Evolutionary conservation across 2,113 vertebrate species (phyloP).

Genomic region (Seriola aureovittata): DNA sequence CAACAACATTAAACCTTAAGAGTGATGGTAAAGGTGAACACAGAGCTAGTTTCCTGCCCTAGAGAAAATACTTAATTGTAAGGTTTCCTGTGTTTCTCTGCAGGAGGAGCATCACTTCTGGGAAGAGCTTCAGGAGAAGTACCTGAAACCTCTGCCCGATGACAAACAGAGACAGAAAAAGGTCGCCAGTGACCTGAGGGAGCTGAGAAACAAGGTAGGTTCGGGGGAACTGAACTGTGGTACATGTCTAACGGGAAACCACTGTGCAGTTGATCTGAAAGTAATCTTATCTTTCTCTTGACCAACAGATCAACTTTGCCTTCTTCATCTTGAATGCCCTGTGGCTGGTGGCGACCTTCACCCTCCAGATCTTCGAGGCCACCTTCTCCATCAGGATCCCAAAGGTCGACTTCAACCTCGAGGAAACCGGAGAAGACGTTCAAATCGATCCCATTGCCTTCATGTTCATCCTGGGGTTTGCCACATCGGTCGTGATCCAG

Average conservation of each 20-base stretch:
- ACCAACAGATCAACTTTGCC: constrained; percentile 71
- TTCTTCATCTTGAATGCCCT: constrained; percentile 79
- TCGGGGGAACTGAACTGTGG: fast-evolving
- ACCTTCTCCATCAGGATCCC: constrained; percentile 59
- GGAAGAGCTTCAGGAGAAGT: constrained; percentile 58
- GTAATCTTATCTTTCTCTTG: not conserved
- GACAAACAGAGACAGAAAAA: constrained; percentile 73
- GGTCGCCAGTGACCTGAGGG: constrained; percentile 53
- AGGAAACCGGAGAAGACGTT: fast-evolving
- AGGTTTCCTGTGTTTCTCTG: not conserved
- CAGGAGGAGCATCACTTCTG: constrained; percentile 78
- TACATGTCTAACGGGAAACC: not conserved
- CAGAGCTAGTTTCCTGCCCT: not conserved
- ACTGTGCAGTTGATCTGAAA: not conserved
- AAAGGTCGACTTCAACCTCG: constrained; percentile 8
- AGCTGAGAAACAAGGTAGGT: constrained; percentile 79
- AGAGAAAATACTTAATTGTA: not conserved
- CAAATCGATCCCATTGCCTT: constrained; percentile 63
- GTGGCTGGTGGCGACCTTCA: constrained; percentile 81
- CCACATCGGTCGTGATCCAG: constrained; percentile 48
- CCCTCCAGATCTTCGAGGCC: constrained; percentile 59
- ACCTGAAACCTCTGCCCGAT: constrained; percentile 73
- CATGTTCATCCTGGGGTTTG: constrained; percentile 77
- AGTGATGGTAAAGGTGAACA: too few species aligned
- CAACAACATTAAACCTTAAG: too few species aligned